Base-by-base conservation (phyloP, 2,797 vertebrate species). In the Botia almorhae region DNA sequence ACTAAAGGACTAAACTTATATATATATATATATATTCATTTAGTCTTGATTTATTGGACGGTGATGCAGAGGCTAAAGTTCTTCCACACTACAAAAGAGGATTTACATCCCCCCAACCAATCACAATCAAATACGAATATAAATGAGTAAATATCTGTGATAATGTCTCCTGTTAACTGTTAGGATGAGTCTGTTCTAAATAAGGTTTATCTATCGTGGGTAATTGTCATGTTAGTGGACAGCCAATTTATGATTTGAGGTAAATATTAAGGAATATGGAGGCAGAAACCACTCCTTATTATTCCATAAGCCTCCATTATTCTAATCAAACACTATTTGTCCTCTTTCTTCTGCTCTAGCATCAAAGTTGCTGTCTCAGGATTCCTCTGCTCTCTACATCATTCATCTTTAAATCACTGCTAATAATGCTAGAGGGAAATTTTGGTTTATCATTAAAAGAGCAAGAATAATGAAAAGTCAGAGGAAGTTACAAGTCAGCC, bases 381-480 rank as follows among this genome's bases (percentile, higher is more conserved):
- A 39, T 80, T 26, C 36, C 55, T 73, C 17, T 55, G 29, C 21
- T 7, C 55, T 39, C 13, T 69, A 19, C 16, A 55, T 67, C 43
- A 70, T 39, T 68, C 51, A 51, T 51, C 33, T 43, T 72, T 23
- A 76, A 61, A 82, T 72, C 33, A 51, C 14, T 1, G 6, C 48
- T 80, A 81, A 74, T 85, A 71, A 82, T 17, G 56, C 50, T 58
- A 19, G 17, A 61, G 63, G 78, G 81, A 60, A 83, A n/a, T 81
- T 76, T 79, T 17, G 14, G 7, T 60, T 63, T n/a, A 23, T 76
- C 26, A 61, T 75, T 67, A 55, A 84, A 74, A 71, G 21, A 16
- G 17, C 53, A 78, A 78, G 64, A 73, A 60, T 36, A 53, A 68
- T 16, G 13, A 17, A 13, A 2, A 8, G 78, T 2, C 13, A 64